These are phyloP conservation scores for Polia nebulosa DNA, from an alignment of 2,888 invertebrate species.

Conservation along the genomic window DNA sequence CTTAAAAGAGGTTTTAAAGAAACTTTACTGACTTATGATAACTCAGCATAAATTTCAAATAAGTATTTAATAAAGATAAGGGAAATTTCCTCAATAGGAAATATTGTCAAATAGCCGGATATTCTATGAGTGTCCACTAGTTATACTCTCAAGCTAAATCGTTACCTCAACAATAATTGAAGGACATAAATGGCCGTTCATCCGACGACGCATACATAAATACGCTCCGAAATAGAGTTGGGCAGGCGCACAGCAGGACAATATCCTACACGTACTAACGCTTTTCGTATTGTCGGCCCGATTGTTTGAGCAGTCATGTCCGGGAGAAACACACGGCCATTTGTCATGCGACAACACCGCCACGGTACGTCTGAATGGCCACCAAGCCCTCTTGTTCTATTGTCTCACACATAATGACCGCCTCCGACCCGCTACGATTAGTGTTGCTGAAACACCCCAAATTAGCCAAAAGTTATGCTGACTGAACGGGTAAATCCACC, in stretches of 20 bases:
- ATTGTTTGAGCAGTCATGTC: constrained; percentile 76
- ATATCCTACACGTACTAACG: constrained; percentile 59
- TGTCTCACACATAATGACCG: constrained; percentile 77
- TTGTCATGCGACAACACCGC: constrained; percentile 78
- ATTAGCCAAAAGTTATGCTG: constrained; percentile 59
- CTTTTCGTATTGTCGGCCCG: constrained; percentile 60
- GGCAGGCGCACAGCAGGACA: constrained; percentile 43
- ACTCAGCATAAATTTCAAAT: neutral
- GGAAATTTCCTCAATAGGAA: neutral
- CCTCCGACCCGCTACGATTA: constrained; percentile 69
- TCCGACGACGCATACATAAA: constrained; percentile 22
- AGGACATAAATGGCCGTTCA: constrained; percentile 15
- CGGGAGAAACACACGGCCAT: constrained; percentile 76
- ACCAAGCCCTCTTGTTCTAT: constrained; percentile 72
- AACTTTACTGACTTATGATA: neutral
- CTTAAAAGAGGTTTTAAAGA: neutral
- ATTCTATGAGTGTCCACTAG: neutral
- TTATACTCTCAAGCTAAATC: neutral
- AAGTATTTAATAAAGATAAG: neutral
- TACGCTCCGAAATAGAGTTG: constrained; percentile 36
- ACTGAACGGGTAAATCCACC: constrained; percentile 32
- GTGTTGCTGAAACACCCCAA: constrained; percentile 66
- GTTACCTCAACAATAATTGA: neutral
- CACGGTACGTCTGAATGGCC: constrained; percentile 74
- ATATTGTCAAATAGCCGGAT: neutral